Percentiles rank a stretch among this genome's conserved stretches.
Conservation (phyloP, 2,888 invertebrate genomes). For the Nebria brevicollis region DNA sequence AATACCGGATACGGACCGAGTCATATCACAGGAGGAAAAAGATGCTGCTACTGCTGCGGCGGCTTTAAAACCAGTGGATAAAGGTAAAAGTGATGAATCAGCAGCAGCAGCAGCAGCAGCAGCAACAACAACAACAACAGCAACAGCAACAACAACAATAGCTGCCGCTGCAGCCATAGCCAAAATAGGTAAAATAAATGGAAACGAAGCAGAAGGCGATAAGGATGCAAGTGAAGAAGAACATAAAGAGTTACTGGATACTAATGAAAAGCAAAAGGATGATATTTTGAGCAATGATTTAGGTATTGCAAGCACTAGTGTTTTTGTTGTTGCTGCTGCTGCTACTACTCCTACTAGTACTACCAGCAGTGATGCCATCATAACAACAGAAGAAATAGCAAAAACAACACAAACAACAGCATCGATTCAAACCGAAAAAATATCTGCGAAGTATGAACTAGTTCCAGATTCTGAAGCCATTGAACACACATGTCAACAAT, state of each 20-base stretch:
- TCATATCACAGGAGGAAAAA: slow-evolving; percentile 75
- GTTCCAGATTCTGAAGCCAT: slow-evolving; percentile 20
- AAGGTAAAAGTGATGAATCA: slow-evolving; percentile 51
- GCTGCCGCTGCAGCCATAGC: background rate
- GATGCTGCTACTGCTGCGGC: slow-evolving; percentile 62
- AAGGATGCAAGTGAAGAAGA: background rate
- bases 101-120: slow-evolving; percentile 51
- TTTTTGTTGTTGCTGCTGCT: slow-evolving; percentile 13
- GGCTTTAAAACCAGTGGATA: slow-evolving; percentile 56
- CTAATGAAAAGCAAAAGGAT: no score
- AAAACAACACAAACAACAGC: no score
- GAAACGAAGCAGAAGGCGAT: background rate
- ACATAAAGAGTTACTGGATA: no score
- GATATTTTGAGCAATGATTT: no score
- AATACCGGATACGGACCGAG: slow-evolving; percentile 74
- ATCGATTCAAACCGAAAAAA: no score
- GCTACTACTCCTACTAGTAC: slow-evolving; percentile 1
- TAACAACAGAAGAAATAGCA: slow-evolving; percentile 7
- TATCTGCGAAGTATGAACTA: no score
- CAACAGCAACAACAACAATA: background rate
- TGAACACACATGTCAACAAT: slow-evolving; percentile 31
- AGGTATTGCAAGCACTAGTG: no score
- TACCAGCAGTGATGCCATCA: background rate
- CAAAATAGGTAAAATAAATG: background rate
- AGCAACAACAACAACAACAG: background rate